Conservation (phyloP, 2,113 vertebrate species). For the Regulus satrapa region DNA sequence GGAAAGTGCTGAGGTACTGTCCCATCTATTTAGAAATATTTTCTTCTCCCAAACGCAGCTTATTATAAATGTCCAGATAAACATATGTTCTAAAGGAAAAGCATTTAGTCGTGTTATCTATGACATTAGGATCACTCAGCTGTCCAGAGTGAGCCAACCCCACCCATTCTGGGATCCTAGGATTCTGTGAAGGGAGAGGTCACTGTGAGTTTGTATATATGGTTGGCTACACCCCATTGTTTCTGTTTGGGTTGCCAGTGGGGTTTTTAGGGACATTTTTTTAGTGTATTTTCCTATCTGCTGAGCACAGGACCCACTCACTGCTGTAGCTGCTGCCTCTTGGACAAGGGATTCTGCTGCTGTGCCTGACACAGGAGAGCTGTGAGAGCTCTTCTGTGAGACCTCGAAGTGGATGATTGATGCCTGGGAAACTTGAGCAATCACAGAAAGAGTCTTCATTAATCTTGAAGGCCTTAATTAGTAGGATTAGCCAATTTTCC, state of each 20-base stretch:
- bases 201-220: background rate
- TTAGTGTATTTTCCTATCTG: background rate
- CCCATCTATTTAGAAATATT: background rate
- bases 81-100: background rate
- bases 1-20: background rate
- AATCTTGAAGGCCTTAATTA: conserved; percentile 24
- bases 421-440: background rate
- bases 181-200: background rate
- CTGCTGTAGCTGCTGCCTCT: background rate
- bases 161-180: background rate
- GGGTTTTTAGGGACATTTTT: background rate
- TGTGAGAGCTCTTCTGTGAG: background rate
- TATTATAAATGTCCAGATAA: background rate
- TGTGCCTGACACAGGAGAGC: background rate
- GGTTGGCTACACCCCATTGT: background rate
- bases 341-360: background rate
- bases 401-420: background rate
- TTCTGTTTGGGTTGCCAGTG: background rate
- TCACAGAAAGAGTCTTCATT: background rate
- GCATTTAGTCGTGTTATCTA: background rate
- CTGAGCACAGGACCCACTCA: background rate
- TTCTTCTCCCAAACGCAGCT: background rate
- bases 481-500: background rate
- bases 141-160: background rate
- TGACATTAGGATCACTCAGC: background rate